Percentiles rank a stretch among this genome's conserved stretches.
Conservation (phyloP, 2,888 invertebrate species). For the Cataglyphis rosenhaueri region DNA sequence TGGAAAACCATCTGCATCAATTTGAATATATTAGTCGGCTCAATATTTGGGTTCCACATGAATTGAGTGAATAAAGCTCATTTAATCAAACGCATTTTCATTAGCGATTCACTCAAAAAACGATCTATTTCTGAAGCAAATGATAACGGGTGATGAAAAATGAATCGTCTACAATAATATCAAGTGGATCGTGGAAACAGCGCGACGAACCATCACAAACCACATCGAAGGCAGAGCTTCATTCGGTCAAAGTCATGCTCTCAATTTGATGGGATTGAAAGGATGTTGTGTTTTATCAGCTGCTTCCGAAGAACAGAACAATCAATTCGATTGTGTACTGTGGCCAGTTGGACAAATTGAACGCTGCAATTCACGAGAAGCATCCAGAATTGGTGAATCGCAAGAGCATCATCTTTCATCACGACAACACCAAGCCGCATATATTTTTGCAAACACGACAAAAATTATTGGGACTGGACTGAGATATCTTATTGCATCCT, state of each 20-base stretch:
- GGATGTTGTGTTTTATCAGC: conserved; percentile 83
- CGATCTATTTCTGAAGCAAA: conserved; percentile 33
- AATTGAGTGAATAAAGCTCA: not conserved
- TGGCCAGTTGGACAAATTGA: conserved; percentile 56
- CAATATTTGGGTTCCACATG: too few relatives aligned
- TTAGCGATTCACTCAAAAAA: conserved; percentile 65
- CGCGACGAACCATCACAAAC: conserved; percentile 37
- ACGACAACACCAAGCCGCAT: conserved; percentile 36
- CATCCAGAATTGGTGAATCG: conserved; percentile 47
- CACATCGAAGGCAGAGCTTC: conserved; percentile 40
- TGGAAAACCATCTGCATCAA: too few relatives aligned
- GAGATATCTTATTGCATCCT: conserved; percentile 42
- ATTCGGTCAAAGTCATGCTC: conserved; percentile 45
- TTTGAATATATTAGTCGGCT: too few relatives aligned
- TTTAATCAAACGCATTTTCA: conserved; percentile 58
- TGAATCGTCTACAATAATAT: conserved; percentile 41
- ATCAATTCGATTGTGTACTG: conserved; percentile 64
- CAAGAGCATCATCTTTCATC: conserved; percentile 43
- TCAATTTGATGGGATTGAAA: conserved; percentile 55
- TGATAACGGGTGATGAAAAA: conserved; percentile 31
- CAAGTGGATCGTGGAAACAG: conserved; percentile 29
- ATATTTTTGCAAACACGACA: conserved; percentile 40
- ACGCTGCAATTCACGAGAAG: conserved; percentile 52
- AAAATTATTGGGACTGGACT: conserved; percentile 48
- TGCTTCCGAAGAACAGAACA: conserved; percentile 49